A percentile compares a stretch with the other conserved stretches of the same genome.
Evolutionary conservation across 2,797 vertebrate species (phyloP).

Genomic region (Rhadinocentrus ornatus): DNA sequence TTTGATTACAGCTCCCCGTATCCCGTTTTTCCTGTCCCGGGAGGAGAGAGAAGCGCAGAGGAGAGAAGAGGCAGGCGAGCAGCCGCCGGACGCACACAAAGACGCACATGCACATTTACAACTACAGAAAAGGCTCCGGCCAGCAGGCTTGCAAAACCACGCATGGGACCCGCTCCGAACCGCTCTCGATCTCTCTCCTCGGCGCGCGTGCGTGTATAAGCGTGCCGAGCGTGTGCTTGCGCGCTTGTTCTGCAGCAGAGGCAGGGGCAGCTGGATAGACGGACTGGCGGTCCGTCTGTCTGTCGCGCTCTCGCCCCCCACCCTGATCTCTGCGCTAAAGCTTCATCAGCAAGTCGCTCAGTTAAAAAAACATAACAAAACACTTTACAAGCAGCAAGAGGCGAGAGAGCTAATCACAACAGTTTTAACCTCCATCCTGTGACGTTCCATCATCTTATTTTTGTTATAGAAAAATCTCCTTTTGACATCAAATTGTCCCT

Average conservation of each 20-base stretch:
- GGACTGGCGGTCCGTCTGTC: constrained; percentile 58
- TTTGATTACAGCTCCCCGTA: constrained; percentile 60
- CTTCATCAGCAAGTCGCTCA: constrained; percentile 55
- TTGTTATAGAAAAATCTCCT: constrained; percentile 5
- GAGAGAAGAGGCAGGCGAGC: constrained; percentile 54
- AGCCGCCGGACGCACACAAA: constrained; percentile 65
- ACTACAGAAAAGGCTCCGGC: constrained; percentile 53
- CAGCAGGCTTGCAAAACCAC: constrained; percentile 51
- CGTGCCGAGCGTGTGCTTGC: constrained; percentile 21
- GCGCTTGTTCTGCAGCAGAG: constrained; percentile 82
- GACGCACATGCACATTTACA: constrained; percentile 59
- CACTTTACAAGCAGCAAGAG: constrained; percentile 1
- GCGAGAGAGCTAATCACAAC: constrained; percentile 35
- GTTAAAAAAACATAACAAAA: neutral
- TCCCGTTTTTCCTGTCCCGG: constrained; percentile 74
- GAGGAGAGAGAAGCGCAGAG: constrained; percentile 49
- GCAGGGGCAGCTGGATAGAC: constrained; percentile 73
- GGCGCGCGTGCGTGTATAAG: neutral
- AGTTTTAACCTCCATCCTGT: constrained; percentile 9
- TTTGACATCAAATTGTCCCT: constrained; percentile 12
- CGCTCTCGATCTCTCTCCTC: constrained; percentile 27
- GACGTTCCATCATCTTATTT: constrained; percentile 6
- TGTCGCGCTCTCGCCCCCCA: constrained; percentile 30
- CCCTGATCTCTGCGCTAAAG: constrained; percentile 66
- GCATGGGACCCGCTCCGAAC: constrained; percentile 68